Evolutionary conservation across 2,888 invertebrate genomes (phyloP), one percentile per base, ranked within the genome.

Genomic region (Epistrophella euchroma): DNA sequence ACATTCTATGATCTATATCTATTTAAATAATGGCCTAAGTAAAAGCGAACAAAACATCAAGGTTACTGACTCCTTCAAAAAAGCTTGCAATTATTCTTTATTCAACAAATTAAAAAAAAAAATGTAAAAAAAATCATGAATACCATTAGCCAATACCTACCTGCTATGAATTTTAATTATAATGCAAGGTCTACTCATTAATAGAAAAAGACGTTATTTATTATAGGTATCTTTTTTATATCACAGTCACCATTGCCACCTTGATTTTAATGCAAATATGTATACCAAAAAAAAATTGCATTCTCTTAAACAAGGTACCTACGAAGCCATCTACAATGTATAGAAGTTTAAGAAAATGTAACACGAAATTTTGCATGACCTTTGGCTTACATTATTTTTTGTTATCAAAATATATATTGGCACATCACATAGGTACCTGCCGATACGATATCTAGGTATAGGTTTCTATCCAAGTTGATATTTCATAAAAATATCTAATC

Each of bases 81-180:
- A 37, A 11, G 4, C 37, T 0, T 40, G 5, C 5, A 40, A 37
- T 37, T 37, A 11, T 37, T 4, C 4, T 10, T 35, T 11, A 11
- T 35, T 35, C 35, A 10, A 35, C 10, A 15, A 40, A 15, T 1
- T 11, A 40, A 11, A 1, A 40, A 4, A 40, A 40, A 40, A 4
- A 40, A 11, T 35, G 2, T 11, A 37, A 37, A 37, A 37, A 40
- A 6, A 40, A 2, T 43, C 43, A 6, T 43, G 40, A 40, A 40
- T 43, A 6, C n/a, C 43, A 43, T 43, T 43, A 3, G 6, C 2
- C 11, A 13, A 4, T 43, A 22, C n/a, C n/a, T n/a, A n/a, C n/a
- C n/a, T n/a, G 13, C 22, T 58, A 58, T 35, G 58, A 58, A 58
- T 58, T 58, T 58, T 19, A 58, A 58, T 22, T 35, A 37, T 17